Base-by-base conservation (phyloP, 2,888 invertebrate genomes). In the Tetragonisca angustula region DNA sequence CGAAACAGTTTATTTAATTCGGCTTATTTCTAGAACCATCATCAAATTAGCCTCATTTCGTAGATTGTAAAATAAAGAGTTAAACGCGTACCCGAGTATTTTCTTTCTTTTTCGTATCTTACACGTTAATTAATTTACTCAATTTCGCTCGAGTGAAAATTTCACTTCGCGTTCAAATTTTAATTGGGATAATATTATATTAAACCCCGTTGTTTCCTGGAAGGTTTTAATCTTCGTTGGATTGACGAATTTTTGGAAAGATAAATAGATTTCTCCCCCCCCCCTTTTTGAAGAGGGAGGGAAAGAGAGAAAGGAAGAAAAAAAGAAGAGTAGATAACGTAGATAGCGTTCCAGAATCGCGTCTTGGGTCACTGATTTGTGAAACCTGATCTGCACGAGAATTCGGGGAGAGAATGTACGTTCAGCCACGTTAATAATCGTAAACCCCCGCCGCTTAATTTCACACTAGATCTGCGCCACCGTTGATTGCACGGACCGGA, bases 391-490 rank as follows among this genome's bases (percentile, higher is more conserved):
- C 52, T 32, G 32, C 6, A 19, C 17, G n/a, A 32, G 76, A 49
- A 64, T 54, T 49, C 67, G 27, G 43, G 43, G 43, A 9, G 59
- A 13, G 73, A 36, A 81, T 69, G 36, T 50, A 59, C 65, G 52
- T 49, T 62, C 49, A 52, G 50, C 21, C 54, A 49, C 65, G 81
- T 75, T 81, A 74, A 75, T 81, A 82, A 82, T 81, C 75, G 82
- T 75, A 68, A 54, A 61, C 64, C 75, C 17, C 54, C 21, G 5
- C 19, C 27, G 81, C 67, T 82, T 82, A 75, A 75, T 82, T 75
- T 75, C 67, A 56, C 67, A 59, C 59, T 65, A 65, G 70, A 82
- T 74, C 74, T 52, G 61, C 81, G 69, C 59, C n/a, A 62, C 67
- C 43, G 81, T 75, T 75, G 81, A 82, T 82, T 81, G 67, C 81